phyloP scores from a whole-genome alignment of 2,888 invertebrate genomes.

The Limnephilus rhombicus region DNA sequence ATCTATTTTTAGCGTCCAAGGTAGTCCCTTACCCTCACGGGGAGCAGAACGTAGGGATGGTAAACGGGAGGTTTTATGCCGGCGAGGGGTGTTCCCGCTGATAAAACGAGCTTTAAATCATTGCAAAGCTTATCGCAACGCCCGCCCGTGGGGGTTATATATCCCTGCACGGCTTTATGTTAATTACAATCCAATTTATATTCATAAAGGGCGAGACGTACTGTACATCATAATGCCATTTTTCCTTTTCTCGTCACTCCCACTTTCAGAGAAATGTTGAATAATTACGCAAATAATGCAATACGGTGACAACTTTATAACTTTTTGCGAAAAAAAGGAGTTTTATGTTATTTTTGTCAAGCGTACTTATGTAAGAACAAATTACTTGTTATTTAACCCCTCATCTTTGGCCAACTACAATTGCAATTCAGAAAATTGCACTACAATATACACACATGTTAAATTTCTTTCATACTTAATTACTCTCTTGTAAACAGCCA shows the following conservation, averaged over 20 bases:
- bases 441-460: too few species aligned
- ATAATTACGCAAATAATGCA: not conserved
- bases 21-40: not conserved
- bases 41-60: not conserved
- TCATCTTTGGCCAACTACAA: too few species aligned
- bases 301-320: not conserved
- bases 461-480: too few species aligned
- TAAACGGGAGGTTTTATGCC: not conserved
- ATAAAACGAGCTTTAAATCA: conserved; percentile 10
- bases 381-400: too few species aligned
- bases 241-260: not conserved
- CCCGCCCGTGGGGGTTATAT: not conserved
- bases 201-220: not conserved
- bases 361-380: too few species aligned
- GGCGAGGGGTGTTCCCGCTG: not conserved
- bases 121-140: not conserved
- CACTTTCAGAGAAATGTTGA: not conserved
- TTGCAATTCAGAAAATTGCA: too few species aligned
- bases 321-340: not conserved
- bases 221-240: not conserved
- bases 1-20: conserved; percentile 10
- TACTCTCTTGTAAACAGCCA: too few species aligned
- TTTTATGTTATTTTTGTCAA: too few species aligned
- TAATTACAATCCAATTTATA: not conserved
- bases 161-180: not conserved